Evolutionary conservation across 2,113 vertebrate genomes (phyloP), one percentile per base, ranked within the genome.

Genomic region (Symphodus melops): DNA sequence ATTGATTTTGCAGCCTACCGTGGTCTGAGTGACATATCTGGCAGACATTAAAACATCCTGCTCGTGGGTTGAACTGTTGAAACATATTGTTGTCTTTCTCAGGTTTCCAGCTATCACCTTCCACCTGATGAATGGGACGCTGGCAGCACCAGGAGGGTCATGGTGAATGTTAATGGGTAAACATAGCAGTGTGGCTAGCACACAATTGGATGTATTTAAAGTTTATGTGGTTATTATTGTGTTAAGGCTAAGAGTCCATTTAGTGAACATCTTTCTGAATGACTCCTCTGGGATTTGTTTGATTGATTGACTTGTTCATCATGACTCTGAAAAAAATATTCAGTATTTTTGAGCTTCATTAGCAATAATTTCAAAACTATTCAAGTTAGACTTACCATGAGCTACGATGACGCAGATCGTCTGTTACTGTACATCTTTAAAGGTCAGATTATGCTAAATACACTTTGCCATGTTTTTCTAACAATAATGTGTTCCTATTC

Each of bases 301-400:
- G 82, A 79, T 62, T 64, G 71, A 82, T 78, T 82, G 42, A 44
- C 63, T 72, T 83, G 79, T 79, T 86, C 77, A 80, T 70, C 72
- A 52, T 8, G 72, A 72, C 48, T 57, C 21, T 57, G 64, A 39
- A 41, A 56, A 68, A 83, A 41, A 56, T 72, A 83, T 70, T 53
- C 53, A 72, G 51, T 52, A 49, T 80, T 72, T 72, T 17, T 42
- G 68, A 58, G 55, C 59, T 72, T 76, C 28, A 56, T 36, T 36
- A 48, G n/a, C 36, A 19, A 10, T 14, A 14, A 44, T 25, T 46
- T 57, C 41, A 79, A 70, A 25, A 37, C 28, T 5, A 33, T 33
- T 28, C 28, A 28, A 28, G 28, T 2, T 3, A 28, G 28, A 33
- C 5, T 33, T 33, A 33, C 28, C 28, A 33, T 33, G 28, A 33